Evolutionary conservation across 2,113 vertebrate genomes (phyloP), one percentile per base, ranked within the genome.

Genomic region (Collichthys lucidus): DNA sequence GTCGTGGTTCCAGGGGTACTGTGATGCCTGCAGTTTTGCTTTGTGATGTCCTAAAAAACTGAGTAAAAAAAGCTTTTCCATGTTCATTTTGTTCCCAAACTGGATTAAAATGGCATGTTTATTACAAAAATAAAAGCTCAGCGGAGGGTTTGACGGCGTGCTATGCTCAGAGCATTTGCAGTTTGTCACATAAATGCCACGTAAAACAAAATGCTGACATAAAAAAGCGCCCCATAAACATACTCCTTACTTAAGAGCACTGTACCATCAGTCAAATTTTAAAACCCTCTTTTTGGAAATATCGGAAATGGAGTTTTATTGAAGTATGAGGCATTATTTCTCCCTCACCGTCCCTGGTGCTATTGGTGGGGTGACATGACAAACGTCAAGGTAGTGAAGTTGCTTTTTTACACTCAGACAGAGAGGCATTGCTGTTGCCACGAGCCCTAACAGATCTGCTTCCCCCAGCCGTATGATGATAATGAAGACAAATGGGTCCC

Each of bases 401-500:
- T 56, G 49, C 84, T 87, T 79, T 29, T 89, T 88, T 80, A 74
- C 80, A 60, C 49, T 5, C 44, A 72, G 86, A 89, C 86, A 87
- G 80, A 83, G 73, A 79, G 63, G 56, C 80, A 91, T 87, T 80
- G 81, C 64, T 42, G 78, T 84, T 64, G 81, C 83, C 73, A 80
- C 22, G 47, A 86, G 85, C 86, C 81, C 77, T 52, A 84, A 88
- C 88, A 86, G 85, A 88, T 91, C 79, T 86, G 84, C 60, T 82
- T 91, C 84, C 87, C 90, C 74, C 57, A 83, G 71, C 66, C 40
- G 19, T 76, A 79, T 87, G 80, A 90, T 82, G 86, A 85, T 91
- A 94, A 94, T 89, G 88, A 92, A 89, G 88, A 93, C 87, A 86
- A 91, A 94, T 91, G 86, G 67, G 59, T 86, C 40, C 47, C 76